These are phyloP conservation scores for Danaus chrysippus DNA, from an alignment of 2,888 invertebrate species.

Conservation along the genomic window DNA sequence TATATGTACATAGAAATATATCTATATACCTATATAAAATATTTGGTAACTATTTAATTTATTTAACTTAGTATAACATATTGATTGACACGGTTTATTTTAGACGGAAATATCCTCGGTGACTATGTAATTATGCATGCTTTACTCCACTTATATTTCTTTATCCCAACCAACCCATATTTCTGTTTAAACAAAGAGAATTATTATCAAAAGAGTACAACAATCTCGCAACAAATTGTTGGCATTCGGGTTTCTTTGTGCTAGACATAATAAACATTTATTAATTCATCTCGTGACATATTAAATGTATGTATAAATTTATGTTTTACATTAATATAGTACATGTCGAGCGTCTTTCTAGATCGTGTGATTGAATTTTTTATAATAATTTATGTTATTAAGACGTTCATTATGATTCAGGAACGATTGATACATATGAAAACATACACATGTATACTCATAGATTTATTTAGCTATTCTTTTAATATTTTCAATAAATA, in stretches of 20 bases:
- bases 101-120: conserved; percentile 14
- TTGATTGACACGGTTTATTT: conserved; percentile 10
- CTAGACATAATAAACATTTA: neutral
- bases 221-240: neutral
- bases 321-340: neutral
- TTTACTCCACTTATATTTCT: conserved; percentile 24
- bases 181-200: conserved; percentile 29
- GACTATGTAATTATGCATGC: conserved; percentile 26
- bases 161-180: conserved; percentile 23
- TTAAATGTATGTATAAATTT: neutral
- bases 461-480: no score
- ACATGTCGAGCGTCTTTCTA: no score
- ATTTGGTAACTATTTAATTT: no score
- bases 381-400: no score
- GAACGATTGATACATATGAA: no score
- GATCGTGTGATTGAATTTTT: no score
- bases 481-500: neutral
- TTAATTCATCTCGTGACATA: conserved; percentile 4
- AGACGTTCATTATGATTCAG: no score
- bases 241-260: conserved; percentile 1
- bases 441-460: no score
- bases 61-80: neutral
- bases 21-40: no score
- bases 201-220: conserved; percentile 9
- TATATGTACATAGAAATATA: no score